phyloP scores from a whole-genome alignment of 2,113 vertebrate genomes.

The Brachirus orientalis region DNA sequence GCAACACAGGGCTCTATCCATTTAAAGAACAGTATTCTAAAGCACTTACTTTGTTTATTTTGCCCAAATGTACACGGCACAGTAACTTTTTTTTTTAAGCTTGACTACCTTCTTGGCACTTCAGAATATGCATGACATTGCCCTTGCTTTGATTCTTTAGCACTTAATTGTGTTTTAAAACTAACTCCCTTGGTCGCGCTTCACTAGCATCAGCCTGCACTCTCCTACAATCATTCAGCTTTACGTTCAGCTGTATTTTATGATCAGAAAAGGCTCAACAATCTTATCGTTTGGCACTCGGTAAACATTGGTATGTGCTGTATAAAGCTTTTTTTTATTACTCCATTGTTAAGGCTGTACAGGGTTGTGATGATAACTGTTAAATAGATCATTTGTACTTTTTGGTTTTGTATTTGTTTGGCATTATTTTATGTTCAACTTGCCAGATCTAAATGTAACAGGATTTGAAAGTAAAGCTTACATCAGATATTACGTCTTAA shows the following conservation, averaged over 20 bases:
- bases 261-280: constrained; percentile 84
- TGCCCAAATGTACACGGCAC: constrained; percentile 78
- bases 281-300: constrained; percentile 84
- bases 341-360: constrained; percentile 96
- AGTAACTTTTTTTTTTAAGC: constrained; percentile 70
- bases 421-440: constrained; percentile 93
- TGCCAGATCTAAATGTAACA: constrained; percentile 99
- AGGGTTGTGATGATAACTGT: constrained; percentile 99
- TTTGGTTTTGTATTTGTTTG: constrained; percentile 80
- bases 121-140: constrained; percentile 88
- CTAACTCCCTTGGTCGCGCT: constrained; percentile 80
- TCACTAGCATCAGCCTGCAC: constrained; percentile 83
- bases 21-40: constrained; percentile 66
- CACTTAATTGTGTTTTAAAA: constrained; percentile 79
- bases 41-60: constrained; percentile 75
- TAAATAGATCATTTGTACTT: constrained; percentile 89
- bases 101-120: constrained; percentile 89
- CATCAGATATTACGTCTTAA: constrained; percentile 87
- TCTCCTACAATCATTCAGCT: constrained; percentile 83
- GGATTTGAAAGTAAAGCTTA: constrained; percentile 99
- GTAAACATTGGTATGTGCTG: constrained; percentile 95
- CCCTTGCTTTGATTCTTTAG: constrained; percentile 71
- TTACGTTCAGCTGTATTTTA: constrained; percentile 86
- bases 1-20: constrained; percentile 57
- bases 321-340: constrained; percentile 98